Evolutionary conservation across 2,888 invertebrate species (phyloP), one percentile per base, ranked within the genome.

Genomic region (Julus scanicus): DNA sequence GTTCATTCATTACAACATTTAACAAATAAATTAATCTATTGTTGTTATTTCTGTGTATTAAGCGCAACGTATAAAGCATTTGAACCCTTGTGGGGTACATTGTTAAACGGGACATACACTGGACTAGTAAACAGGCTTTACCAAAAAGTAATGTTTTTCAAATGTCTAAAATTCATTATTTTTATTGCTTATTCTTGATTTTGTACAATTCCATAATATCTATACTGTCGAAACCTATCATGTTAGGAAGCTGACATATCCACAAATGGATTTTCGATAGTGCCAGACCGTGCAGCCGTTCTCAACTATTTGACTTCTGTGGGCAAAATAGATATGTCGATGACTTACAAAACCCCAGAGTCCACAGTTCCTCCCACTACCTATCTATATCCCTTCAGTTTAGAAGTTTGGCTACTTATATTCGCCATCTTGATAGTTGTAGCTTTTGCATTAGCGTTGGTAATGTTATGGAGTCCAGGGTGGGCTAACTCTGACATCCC

Each of bases 341-440:
- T 85, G 49, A 15, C 85, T 8, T 86, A 86, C 53, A 39, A 29
- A 53, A 86, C 86, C 1, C 86, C 86, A 13, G 20, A 0, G 40
- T 86, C 86, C 49, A 53, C 39, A 15, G 39, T 86, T n/a, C 39
- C 86, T n/a, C 86, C 86, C 2, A 57, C 86, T 15, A 53, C 86
- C 29, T 86, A 86, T 39, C 20, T 86, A 11, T 63, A 37, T 29
- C 86, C 86, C n/a, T 86, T 86, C 15, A 57, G 15, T 37, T n/a
- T 29, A 13, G 57, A 49, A 37, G 86, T 86, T 40, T 86, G 86
- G 86, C 17, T 57, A 40, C 40, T 86, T n/a, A n/a, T 53, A 15
- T 86, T 86, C 13, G 57, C 17, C 29, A 57, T n/a, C 9, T 40
- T n/a, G 13, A 2, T 57, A n/a, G n/a, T 57, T 13, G 29, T 86